Evolutionary conservation across 2,113 vertebrate species (phyloP).

Genomic region (Microtus richardsoni): DNA sequence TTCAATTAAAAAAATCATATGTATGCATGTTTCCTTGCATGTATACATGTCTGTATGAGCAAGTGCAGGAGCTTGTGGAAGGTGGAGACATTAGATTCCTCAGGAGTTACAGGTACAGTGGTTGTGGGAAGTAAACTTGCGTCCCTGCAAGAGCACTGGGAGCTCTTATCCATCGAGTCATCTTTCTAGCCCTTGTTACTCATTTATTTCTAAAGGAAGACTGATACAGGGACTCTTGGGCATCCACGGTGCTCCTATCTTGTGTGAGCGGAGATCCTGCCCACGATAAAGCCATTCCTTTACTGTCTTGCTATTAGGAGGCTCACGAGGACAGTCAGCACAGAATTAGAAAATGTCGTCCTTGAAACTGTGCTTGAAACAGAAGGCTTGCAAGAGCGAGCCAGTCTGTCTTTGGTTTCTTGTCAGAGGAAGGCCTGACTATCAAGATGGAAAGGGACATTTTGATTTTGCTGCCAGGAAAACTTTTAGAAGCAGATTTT

Average conservation of each 20-base stretch:
- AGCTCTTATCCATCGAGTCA: no score
- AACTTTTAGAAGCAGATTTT: conserved; percentile 72
- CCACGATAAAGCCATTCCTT: conserved; percentile 40
- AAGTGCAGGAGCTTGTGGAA: neutral
- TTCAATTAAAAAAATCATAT: no score
- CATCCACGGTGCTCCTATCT: conserved; percentile 31
- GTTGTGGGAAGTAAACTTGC: neutral
- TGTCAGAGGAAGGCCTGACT: conserved; percentile 73
- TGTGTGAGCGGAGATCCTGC: conserved; percentile 59
- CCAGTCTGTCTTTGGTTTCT: conserved; percentile 68
- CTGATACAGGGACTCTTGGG: neutral
- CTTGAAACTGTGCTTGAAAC: conserved; percentile 57
- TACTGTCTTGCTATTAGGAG: conserved; percentile 58
- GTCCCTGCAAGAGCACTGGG: no score
- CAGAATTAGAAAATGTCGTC: neutral
- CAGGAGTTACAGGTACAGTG: no score
- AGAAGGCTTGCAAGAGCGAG: conserved; percentile 71
- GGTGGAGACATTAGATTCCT: neutral
- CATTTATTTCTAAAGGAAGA: neutral
- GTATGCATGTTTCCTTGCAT: neutral
- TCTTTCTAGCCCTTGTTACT: no score
- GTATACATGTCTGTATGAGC: neutral
- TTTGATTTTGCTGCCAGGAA: conserved; percentile 81
- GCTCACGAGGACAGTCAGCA: conserved; percentile 63
- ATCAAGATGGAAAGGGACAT: conserved; percentile 49